These are phyloP conservation scores for Rhamphomyia laevipes DNA, from an alignment of 2,888 invertebrate genomes.

Conservation along the genomic window DNA sequence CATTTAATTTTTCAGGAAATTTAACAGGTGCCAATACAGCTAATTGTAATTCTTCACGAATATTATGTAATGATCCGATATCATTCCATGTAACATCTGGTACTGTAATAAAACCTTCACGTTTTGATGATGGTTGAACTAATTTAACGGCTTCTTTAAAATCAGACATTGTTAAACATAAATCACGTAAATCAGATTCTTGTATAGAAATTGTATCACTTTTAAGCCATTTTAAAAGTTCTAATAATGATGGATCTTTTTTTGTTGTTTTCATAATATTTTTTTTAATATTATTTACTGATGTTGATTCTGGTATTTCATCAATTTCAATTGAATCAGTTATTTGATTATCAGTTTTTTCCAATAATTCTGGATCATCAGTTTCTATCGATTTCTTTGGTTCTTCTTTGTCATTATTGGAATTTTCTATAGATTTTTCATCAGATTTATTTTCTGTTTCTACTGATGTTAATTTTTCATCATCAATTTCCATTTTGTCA, in stretches of 20 bases:
- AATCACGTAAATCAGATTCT: slow-evolving; percentile 46
- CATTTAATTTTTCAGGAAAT: slow-evolving; percentile 66
- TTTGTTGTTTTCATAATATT: slow-evolving; percentile 8
- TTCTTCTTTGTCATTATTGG: not conserved
- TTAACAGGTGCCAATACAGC: slow-evolving; percentile 88
- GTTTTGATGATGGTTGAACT: slow-evolving; percentile 85
- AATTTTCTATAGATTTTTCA: slow-evolving; percentile 6
- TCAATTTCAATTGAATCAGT: not conserved
- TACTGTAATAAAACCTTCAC: slow-evolving; percentile 95
- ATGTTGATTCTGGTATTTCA: slow-evolving; percentile 10
- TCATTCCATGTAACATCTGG: slow-evolving; percentile 97
- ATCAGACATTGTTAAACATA: slow-evolving; percentile 63
- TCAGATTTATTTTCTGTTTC: slow-evolving; percentile 15
- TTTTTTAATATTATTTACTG: slow-evolving; percentile 11
- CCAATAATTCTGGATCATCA: not conserved
- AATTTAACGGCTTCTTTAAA: slow-evolving; percentile 65
- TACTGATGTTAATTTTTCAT: slow-evolving; percentile 13
- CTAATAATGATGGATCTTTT: slow-evolving; percentile 36
- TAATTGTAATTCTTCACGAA: slow-evolving; percentile 80
- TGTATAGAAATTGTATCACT: slow-evolving; percentile 51
- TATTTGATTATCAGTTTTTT: not conserved
- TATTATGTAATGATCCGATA: slow-evolving; percentile 79
- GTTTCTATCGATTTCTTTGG: slow-evolving; percentile 1
- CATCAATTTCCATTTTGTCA: slow-evolving; percentile 17
- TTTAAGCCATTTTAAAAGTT: slow-evolving; percentile 54